Evolutionary conservation across 1,140 invertebrate genomes (phyloP).

Genomic region (Halotydeus destructor): DNA sequence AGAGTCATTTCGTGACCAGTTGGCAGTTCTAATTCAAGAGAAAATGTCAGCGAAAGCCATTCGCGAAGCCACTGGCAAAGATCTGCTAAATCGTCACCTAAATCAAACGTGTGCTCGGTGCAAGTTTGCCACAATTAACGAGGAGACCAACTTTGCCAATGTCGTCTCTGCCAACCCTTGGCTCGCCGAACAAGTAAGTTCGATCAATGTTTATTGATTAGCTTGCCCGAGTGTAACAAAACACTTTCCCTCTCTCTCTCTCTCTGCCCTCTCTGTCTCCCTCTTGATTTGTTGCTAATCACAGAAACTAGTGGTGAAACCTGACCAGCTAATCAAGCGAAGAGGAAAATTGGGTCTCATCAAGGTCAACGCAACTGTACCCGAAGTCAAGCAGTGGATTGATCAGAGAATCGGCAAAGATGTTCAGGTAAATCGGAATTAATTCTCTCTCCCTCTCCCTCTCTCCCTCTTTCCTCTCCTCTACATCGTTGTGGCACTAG

Average conservation of each 20-base stretch:
- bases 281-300: slow-evolving; percentile 18
- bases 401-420: slow-evolving; percentile 63
- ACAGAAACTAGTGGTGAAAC: slow-evolving; percentile 82
- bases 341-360: slow-evolving; percentile 91
- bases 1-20: no score
- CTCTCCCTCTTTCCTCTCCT: background rate
- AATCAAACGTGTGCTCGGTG: slow-evolving; percentile 45
- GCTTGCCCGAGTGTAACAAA: background rate
- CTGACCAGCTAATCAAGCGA: slow-evolving; percentile 94
- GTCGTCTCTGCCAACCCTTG: slow-evolving; percentile 57
- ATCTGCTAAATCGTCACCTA: slow-evolving; percentile 69
- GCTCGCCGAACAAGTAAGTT: slow-evolving; percentile 48
- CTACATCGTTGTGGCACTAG: no score
- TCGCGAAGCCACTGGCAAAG: slow-evolving; percentile 83
- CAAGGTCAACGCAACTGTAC: slow-evolving; percentile 67
- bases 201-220: slow-evolving; percentile 1
- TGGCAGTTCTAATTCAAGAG: no score
- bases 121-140: slow-evolving; percentile 55
- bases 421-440: slow-evolving; percentile 36
- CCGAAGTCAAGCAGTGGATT: slow-evolving; percentile 65
- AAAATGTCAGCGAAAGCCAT: slow-evolving; percentile 99
- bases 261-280: background rate
- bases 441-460: background rate
- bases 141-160: slow-evolving; percentile 54
- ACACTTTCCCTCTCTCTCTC: background rate